Evolutionary conservation across 2,113 vertebrate genomes (phyloP), one percentile per base, ranked within the genome.

Genomic region (Calidris pugnax): DNA sequence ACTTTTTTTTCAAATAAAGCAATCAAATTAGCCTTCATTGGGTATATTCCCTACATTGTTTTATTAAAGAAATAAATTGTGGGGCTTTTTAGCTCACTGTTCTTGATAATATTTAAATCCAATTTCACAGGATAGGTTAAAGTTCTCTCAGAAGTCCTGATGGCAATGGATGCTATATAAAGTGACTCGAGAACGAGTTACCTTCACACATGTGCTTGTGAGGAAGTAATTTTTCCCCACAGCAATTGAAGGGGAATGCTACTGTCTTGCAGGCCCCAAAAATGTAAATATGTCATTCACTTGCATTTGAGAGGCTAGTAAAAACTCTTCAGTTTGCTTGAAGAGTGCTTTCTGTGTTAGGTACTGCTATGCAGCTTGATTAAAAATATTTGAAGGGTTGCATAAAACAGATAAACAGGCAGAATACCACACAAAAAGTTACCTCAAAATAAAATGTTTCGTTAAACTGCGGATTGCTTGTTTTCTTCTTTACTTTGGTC

Each of bases 401-500:
- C 24, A 87, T 48, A 82, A 81, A 71, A 87, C 0, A 86, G 43
- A 88, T 9, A 87, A 93, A 90, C 41, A 87, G 37, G 45, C 66
- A 90, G 37, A 93, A 91, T 7, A 96, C 10, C 41, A 93, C 32
- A 88, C 39, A 97, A 76, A 97, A 97, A 92, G 47, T 97, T 98
- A 99, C 99, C 99, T 99, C 99, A 98, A 99, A 99, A 97, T 98
- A 99, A 98, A 99, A 99, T 12, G 98, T 99, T 98, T 99, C 99
- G 37, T 99, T 99, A 97, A 99, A 99, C 88, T 99, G 98, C 39
- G 99, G 99, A 94, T 99, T 99, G 97, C 99, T 99, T 90, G 99
- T 99, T 99, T 99, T 99, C 99, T 99, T 99, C 99, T 99, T 99
- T 94, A 99, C 99, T 98, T 99, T 99, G 24, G 99, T 99, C 98